A percentile compares a stretch with the other conserved stretches of the same genome.
Evolutionary conservation across 1,140 invertebrate genomes (phyloP).

Genomic region (Drosophila tristis): DNA sequence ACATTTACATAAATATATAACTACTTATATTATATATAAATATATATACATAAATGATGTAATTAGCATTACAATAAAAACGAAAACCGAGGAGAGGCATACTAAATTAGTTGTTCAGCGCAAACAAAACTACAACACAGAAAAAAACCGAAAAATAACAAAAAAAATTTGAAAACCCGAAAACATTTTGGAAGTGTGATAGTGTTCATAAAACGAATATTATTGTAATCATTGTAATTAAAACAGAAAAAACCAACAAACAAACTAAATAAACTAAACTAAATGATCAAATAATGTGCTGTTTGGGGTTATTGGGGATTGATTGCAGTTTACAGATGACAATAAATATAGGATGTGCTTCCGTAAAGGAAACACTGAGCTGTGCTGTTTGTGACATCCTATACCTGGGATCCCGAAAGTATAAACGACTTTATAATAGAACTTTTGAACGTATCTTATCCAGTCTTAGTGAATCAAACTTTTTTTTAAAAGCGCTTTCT

Average conservation of each 20-base stretch:
- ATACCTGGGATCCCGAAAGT: too few relatives aligned
- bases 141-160: conserved; percentile 33
- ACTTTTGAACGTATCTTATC: neutral
- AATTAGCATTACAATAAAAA: conserved; percentile 74
- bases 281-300: conserved; percentile 28
- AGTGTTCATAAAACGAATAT: conserved; percentile 82
- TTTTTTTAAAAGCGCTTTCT: conserved; percentile 1
- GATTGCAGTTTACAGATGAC: too few relatives aligned
- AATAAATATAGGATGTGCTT: neutral
- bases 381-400: too few relatives aligned
- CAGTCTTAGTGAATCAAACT: neutral
- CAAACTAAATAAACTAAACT: conserved; percentile 59
- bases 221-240: conserved; percentile 81
- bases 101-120: conserved; percentile 70
- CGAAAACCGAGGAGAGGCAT: conserved; percentile 24
- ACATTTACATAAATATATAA: conserved; percentile 62
- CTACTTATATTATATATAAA: conserved; percentile 66
- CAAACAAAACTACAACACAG: conserved; percentile 42
- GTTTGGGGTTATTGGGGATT: neutral
- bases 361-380: conserved; percentile 21
- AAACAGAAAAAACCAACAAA: conserved; percentile 44
- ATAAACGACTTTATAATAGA: too few relatives aligned
- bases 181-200: conserved; percentile 81
- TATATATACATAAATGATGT: conserved; percentile 63
- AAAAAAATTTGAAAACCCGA: conserved; percentile 14